Evolutionary conservation across 2,113 vertebrate genomes (phyloP).

Genomic region (Thunnus maccoyii): DNA sequence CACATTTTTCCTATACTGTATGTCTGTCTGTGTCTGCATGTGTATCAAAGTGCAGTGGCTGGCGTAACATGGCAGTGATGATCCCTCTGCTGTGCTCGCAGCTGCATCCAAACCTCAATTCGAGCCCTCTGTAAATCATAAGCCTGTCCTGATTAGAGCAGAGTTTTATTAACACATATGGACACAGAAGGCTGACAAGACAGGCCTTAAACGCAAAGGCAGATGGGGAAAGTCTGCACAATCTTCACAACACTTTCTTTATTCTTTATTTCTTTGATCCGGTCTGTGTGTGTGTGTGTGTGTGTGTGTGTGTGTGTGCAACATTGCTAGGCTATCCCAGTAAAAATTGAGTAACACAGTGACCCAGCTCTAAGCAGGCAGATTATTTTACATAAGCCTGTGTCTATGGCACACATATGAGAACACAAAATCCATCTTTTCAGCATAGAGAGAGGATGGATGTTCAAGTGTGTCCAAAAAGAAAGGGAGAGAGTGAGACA

Average conservation of each 20-base stretch:
- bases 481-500: not conserved
- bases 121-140: constrained; percentile 70
- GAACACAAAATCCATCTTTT: constrained; percentile 38
- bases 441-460: constrained; percentile 33
- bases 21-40: constrained; percentile 52
- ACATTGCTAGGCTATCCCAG: not conserved
- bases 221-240: constrained; percentile 37
- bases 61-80: constrained; percentile 64
- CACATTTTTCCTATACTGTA: constrained; percentile 34
- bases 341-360: constrained; percentile 27
- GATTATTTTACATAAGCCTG: constrained; percentile 43
- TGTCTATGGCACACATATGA: constrained; percentile 23
- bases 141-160: constrained; percentile 70
- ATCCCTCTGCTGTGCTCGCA: constrained; percentile 65
- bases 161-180: constrained; percentile 73
- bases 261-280: constrained; percentile 56
- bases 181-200: constrained; percentile 60
- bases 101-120: constrained; percentile 72
- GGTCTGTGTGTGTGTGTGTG: constrained; percentile 24
- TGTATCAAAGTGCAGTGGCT: constrained; percentile 65
- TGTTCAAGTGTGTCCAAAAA: constrained; percentile 12
- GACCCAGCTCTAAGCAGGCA: constrained; percentile 23
- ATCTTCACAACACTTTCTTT: constrained; percentile 44
- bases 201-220: constrained; percentile 63
- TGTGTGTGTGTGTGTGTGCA: constrained; percentile 9